Percentiles rank a stretch among this genome's conserved stretches.
Evolutionary conservation across 2,888 invertebrate species (phyloP).

Genomic region (Orchestes rusci): DNA sequence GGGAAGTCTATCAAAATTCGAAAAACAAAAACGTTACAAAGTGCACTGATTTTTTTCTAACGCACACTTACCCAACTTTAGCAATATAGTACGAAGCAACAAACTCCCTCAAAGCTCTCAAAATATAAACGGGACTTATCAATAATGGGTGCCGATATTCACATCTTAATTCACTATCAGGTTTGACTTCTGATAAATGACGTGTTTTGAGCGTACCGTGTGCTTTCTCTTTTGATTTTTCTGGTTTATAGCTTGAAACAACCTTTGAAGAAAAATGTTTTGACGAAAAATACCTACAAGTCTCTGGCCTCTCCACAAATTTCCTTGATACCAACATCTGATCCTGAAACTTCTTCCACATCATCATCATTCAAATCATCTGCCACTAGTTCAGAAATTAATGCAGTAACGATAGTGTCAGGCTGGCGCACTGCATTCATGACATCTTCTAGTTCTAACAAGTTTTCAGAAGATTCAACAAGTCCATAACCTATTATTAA

Average conservation of each 20-base stretch:
- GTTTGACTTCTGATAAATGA: too few relatives aligned
- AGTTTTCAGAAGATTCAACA: too few relatives aligned
- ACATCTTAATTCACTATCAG: too few relatives aligned
- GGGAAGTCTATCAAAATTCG: slow-evolving; percentile 29
- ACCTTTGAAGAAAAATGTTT: slow-evolving; percentile 2
- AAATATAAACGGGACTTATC: slow-evolving; percentile 60
- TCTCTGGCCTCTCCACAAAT: too few relatives aligned
- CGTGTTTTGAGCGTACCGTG: too few relatives aligned
- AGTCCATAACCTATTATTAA: too few relatives aligned
- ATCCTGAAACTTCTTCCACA: too few relatives aligned
- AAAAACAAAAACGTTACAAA: too few relatives aligned
- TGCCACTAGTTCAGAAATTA: slow-evolving; percentile 15
- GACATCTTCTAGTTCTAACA: slow-evolving; percentile 19
- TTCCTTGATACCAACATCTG: too few relatives aligned
- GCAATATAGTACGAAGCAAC: slow-evolving; percentile 42
- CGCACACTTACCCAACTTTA: slow-evolving; percentile 33
- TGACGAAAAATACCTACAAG: neutral
- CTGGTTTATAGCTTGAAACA: too few relatives aligned
- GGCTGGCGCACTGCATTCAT: slow-evolving; percentile 19
- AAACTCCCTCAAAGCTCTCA: slow-evolving; percentile 60
- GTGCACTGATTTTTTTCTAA: neutral
- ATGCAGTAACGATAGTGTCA: slow-evolving; percentile 8
- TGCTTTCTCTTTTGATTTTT: slow-evolving; percentile 15
- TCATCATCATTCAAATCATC: slow-evolving; percentile 14
- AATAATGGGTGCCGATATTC: slow-evolving; percentile 53